Conservation (phyloP, 1,140 invertebrate species). For the Theocolax elegans region DNA sequence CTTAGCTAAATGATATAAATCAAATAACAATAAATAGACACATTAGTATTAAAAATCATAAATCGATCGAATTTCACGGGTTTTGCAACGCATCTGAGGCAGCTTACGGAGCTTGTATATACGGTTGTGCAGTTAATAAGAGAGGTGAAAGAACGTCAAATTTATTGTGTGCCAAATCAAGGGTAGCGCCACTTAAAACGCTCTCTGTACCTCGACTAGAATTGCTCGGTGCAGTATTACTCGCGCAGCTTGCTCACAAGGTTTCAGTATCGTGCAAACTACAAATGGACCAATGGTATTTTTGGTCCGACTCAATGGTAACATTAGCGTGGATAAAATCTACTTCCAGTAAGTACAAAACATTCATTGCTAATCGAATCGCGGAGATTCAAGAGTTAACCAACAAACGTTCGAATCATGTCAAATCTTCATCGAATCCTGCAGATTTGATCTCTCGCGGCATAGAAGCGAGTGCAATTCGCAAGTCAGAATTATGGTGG, state of each 20-base stretch:
- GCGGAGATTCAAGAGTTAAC: slow-evolving; percentile 53
- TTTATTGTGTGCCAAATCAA: slow-evolving; percentile 52
- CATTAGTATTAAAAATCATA: no score
- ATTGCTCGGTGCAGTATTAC: slow-evolving; percentile 56
- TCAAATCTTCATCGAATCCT: slow-evolving; percentile 53
- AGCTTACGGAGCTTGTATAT: slow-evolving; percentile 34
- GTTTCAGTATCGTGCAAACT: background rate
- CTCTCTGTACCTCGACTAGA: no score
- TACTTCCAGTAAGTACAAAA: slow-evolving; percentile 52
- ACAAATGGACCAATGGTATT: slow-evolving; percentile 24
- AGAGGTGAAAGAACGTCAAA: slow-evolving; percentile 13
- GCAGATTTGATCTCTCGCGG: slow-evolving; percentile 38
- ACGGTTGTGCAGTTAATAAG: slow-evolving; percentile 10
- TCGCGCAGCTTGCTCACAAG: slow-evolving; percentile 40
- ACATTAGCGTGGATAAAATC: slow-evolving; percentile 55
- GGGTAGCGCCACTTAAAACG: no score
- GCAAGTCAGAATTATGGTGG: slow-evolving; percentile 53
- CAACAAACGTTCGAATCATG: slow-evolving; percentile 32
- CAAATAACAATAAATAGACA: background rate
- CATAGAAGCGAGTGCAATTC: slow-evolving; percentile 39
- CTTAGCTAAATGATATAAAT: background rate
- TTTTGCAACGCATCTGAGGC: slow-evolving; percentile 44
- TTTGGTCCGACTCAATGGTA: slow-evolving; percentile 58
- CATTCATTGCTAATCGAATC: no score
- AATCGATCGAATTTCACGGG: slow-evolving; percentile 39